phyloP scores from a whole-genome alignment of 2,797 vertebrate species.

The Hydrolagus colliei region DNA sequence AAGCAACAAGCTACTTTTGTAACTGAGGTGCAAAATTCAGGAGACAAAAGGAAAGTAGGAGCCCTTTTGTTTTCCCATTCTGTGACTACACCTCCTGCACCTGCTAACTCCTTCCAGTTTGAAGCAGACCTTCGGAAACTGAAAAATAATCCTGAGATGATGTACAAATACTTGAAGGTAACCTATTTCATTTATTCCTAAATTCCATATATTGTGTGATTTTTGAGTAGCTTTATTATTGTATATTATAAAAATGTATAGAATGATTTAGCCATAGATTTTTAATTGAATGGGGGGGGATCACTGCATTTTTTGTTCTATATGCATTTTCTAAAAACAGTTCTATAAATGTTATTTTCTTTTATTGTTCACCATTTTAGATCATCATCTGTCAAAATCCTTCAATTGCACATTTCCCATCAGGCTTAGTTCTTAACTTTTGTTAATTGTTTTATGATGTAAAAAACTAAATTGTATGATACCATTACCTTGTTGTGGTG shows the following conservation, averaged over 20 bases:
- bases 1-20: neutral
- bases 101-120: constrained; percentile 82
- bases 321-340: too few relatives aligned
- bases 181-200: neutral
- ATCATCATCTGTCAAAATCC: too few relatives aligned
- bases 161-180: constrained; percentile 85
- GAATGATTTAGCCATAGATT: too few relatives aligned
- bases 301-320: too few relatives aligned
- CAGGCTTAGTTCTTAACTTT: neutral
- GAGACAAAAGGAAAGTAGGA: neutral
- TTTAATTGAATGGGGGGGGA: too few relatives aligned
- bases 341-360: too few relatives aligned
- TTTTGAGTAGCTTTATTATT: too few relatives aligned
- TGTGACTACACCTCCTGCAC: constrained; percentile 57
- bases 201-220: too few relatives aligned
- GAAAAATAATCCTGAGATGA: constrained; percentile 58
- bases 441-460: neutral
- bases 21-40: neutral
- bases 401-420: neutral
- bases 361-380: too few relatives aligned
- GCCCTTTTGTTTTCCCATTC: constrained; percentile 29
- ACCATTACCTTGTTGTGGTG: too few relatives aligned
- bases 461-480: too few relatives aligned
- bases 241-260: too few relatives aligned
- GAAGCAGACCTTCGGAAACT: constrained; percentile 83